Conservation (phyloP, 1,140 invertebrate species). For the Lethrus apterus region DNA sequence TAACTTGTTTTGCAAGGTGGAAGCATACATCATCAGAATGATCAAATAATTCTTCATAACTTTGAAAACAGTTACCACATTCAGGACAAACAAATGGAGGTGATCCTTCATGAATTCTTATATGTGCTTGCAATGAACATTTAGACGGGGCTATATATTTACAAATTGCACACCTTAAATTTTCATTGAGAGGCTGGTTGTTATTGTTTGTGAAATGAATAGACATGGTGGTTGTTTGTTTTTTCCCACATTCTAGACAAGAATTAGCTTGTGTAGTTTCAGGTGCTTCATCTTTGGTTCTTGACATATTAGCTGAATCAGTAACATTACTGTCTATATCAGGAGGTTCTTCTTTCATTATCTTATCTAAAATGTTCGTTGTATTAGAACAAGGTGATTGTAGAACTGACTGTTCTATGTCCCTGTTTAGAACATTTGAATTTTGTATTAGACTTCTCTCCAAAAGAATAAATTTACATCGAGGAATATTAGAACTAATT, state of each 20-base stretch:
- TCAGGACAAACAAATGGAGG: conserved; percentile 47
- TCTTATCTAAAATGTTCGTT: too few species aligned
- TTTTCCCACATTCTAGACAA: conserved; percentile 28
- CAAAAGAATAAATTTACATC: conserved; percentile 28
- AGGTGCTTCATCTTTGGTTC: conserved; percentile 4
- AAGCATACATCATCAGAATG: conserved; percentile 47
- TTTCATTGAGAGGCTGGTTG: conserved; percentile 23
- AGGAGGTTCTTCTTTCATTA: too few species aligned
- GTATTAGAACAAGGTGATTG: too few species aligned
- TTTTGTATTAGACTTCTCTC: too few species aligned
- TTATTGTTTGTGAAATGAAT: conserved; percentile 27
- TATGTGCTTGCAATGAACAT: conserved; percentile 44
- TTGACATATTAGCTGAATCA: not conserved
- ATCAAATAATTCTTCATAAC: conserved; percentile 36
- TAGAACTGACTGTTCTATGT: not conserved
- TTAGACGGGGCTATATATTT: conserved; percentile 42
- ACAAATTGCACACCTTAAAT: conserved; percentile 36
- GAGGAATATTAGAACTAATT: conserved; percentile 29
- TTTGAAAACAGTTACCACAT: conserved; percentile 42
- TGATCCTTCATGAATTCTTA: conserved; percentile 41
- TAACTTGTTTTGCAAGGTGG: conserved; percentile 44
- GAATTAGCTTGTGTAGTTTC: conserved; percentile 15
- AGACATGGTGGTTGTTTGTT: conserved; percentile 11
- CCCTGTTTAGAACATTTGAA: too few species aligned
- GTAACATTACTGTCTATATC: too few species aligned